Base-by-base conservation (phyloP, 2,797 vertebrate genomes). In the Catharus ustulatus region DNA sequence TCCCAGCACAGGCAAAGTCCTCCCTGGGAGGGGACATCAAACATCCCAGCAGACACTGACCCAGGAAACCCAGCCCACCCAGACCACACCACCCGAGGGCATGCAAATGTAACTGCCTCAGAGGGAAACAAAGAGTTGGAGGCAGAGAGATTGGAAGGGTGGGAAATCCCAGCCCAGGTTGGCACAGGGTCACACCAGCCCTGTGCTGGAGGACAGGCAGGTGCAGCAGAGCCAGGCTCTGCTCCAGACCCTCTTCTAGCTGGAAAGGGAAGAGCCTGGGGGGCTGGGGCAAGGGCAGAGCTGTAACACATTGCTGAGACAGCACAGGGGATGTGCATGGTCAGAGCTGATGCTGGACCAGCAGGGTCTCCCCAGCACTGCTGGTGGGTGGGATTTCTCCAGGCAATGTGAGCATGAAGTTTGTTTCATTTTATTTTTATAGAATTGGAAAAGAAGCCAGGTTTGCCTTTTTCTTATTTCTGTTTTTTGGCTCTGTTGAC, bases 301-400 rank as follows among this genome's bases (percentile, higher is more conserved):
- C 45, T 13, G 4, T 51, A 11, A 10, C 0, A 6, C 64, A 23
- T 0, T 6, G 6, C 21, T 5, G 10, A 51, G 68, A 24, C 3
- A 1, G 68, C 15, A 45, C 21, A 8, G 7, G 38, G 55, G 16
- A 77, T 4, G 6, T 13, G 27, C 52, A 52, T 15, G 26, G 27
- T 38, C 3, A 2, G 42, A 72, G 66, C 32, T 2, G 0, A 24
- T 4, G 6, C 6, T 32, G 21, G 29, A n/a, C 16, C 13, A 5
- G 45, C 32, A 13, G 71, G 43, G 29, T 40, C 59, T 59, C 63
- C 55, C 32, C 0, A 0, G 48, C 1, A 0, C 7, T 0, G 3
- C 67, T n/a, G 59, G 9, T 9, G 68, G 81, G 27, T 38, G 75
- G 61, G 72, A 93, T 83, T 73, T 43, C 87, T 67, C 26, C 64